Evolutionary conservation across 2,113 vertebrate genomes (phyloP).

Genomic region (Melanerpes formicivorus): DNA sequence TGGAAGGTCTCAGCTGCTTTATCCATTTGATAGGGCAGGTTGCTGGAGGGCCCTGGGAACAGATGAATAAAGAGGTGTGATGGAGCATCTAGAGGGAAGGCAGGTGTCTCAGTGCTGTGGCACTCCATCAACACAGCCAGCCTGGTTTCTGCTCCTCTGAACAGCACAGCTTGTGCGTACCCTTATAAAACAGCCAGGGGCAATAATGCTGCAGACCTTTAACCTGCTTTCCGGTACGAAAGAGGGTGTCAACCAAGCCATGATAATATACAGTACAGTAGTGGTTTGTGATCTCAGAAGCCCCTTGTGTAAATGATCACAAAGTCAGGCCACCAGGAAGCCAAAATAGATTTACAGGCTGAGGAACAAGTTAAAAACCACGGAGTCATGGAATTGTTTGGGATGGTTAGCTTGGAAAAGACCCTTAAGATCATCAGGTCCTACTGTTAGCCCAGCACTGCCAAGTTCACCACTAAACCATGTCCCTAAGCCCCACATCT

Average conservation of each 20-base stretch:
- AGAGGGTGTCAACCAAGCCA: not conserved
- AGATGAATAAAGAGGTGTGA: not conserved
- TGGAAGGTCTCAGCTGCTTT: not conserved
- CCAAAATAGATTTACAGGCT: not conserved
- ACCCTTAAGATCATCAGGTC: not conserved
- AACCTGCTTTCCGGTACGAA: not conserved
- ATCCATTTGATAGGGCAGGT: accelerated
- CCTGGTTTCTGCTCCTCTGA: not conserved
- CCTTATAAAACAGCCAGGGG: not conserved
- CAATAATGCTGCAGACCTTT: constrained; percentile 30
- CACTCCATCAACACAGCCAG: not conserved
- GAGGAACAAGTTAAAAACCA: not conserved
- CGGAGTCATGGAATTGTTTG: not conserved
- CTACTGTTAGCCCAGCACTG: not conserved
- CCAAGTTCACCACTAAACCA: not conserved
- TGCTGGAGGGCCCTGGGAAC: not conserved
- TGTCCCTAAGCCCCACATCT: not conserved
- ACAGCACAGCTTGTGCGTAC: accelerated
- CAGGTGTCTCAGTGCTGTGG: not conserved
- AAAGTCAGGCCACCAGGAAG: not conserved
- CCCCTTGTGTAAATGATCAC: not conserved
- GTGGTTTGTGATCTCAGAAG: not conserved
- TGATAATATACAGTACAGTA: not conserved
- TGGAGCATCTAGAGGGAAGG: accelerated
- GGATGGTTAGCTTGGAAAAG: not conserved